Evolutionary conservation across 2,797 vertebrate species (phyloP).

Genomic region (Ctenochaetus hawaiiensis): DNA sequence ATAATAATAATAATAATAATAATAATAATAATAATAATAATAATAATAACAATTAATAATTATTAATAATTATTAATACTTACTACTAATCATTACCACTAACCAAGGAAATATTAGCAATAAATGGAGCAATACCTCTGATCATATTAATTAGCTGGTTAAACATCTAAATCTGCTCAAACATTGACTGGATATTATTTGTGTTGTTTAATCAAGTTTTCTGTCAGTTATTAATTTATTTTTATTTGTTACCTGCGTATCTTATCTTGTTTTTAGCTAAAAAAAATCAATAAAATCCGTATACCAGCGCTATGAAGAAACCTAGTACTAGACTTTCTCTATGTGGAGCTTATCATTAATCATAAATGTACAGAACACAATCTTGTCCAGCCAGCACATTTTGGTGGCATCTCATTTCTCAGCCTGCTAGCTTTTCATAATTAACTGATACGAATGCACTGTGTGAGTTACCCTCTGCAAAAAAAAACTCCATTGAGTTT

Average conservation of each 20-base stretch:
- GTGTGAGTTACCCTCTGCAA: constrained; percentile 8
- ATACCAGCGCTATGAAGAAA: not conserved
- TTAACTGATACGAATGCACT: constrained; percentile 46
- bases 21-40: too few species aligned
- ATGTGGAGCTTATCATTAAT: constrained; percentile 28
- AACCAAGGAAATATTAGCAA: constrained; percentile 30
- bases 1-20: too few species aligned
- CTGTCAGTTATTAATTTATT: too few species aligned
- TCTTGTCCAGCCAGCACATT: constrained; percentile 19
- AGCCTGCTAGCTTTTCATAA: constrained; percentile 41
- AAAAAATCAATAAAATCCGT: too few species aligned
- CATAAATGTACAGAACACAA: constrained; percentile 24
- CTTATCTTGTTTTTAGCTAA: too few species aligned
- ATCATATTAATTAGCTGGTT: constrained; percentile 49
- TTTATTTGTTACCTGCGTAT: too few species aligned
- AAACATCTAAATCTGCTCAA: constrained; percentile 26
- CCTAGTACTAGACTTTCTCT: constrained; percentile 15
- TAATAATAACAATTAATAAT: too few species aligned
- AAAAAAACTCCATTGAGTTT: constrained; percentile 2
- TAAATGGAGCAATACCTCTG: constrained; percentile 25
- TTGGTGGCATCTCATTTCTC: constrained; percentile 39
- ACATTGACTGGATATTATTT: too few species aligned
- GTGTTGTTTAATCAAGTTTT: too few species aligned
- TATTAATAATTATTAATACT: too few species aligned
- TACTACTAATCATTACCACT: not conserved